phyloP scores from a whole-genome alignment of 2,113 vertebrate genomes.

The Perccottus glenii region DNA sequence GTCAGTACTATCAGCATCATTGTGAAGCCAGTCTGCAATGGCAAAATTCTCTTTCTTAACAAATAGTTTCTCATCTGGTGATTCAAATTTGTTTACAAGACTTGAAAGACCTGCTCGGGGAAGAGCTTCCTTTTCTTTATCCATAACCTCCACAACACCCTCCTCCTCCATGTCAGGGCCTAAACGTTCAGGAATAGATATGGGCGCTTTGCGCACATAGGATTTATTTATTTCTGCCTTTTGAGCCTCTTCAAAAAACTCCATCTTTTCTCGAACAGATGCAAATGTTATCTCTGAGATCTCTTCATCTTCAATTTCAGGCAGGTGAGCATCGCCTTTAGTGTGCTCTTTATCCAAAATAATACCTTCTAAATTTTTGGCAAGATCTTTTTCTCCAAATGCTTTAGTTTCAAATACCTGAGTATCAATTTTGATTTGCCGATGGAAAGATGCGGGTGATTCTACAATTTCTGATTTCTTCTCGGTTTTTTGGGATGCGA shows the following conservation, averaged over 20 bases:
- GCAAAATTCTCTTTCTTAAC: conserved; percentile 65
- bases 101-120: conserved; percentile 63
- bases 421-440: conserved; percentile 84
- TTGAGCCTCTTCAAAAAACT: conserved; percentile 77
- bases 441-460: conserved; percentile 83
- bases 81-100: conserved; percentile 75
- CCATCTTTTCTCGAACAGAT: conserved; percentile 75
- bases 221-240: conserved; percentile 75
- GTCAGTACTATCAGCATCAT: conserved; percentile 58
- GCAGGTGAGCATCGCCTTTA: conserved; percentile 67
- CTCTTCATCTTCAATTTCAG: conserved; percentile 67
- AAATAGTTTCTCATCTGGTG: conserved; percentile 65
- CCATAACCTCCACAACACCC: conserved; percentile 52
- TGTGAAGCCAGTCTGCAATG: conserved; percentile 58
- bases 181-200: conserved; percentile 63
- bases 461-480: conserved; percentile 85
- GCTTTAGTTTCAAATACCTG: conserved; percentile 56
- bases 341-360: conserved; percentile 33
- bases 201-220: conserved; percentile 71
- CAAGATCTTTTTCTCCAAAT: conserved; percentile 11
- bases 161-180: conserved; percentile 74
- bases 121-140: conserved; percentile 67
- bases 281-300: conserved; percentile 50
- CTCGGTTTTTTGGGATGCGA: conserved; percentile 70
- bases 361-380: conserved; percentile 16